A percentile compares a stretch with the other conserved stretches of the same genome.
phyloP scores from a whole-genome alignment of 2,113 vertebrate species.

The Cheirogaleus medius region DNA sequence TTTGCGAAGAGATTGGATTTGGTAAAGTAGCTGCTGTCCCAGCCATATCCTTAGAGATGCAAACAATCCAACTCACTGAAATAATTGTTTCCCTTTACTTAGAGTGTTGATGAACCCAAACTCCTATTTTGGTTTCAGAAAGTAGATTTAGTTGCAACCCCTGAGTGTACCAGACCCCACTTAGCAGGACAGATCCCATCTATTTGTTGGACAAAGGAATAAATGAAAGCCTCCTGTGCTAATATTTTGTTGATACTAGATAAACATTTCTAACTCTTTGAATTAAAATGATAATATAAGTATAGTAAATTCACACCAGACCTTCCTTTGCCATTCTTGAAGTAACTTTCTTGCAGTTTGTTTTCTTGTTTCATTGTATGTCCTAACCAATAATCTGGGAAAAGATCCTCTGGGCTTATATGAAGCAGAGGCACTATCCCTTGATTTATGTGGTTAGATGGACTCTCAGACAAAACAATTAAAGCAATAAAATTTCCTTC shows the following conservation, averaged over 20 bases:
- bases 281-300: neutral
- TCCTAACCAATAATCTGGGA: neutral
- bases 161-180: neutral
- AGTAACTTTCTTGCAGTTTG: neutral
- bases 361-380: neutral
- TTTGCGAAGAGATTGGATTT: conserved; percentile 61
- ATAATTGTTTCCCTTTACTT: neutral
- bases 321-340: neutral
- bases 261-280: neutral
- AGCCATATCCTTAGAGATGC: neutral
- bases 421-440: neutral
- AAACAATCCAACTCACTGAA: neutral
- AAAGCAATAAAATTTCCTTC: neutral
- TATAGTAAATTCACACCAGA: neutral
- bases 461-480: neutral
- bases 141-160: neutral
- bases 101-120: neutral
- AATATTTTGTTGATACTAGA: neutral
- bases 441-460: neutral
- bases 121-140: neutral
- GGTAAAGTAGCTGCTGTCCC: neutral
- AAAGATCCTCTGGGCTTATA: neutral
- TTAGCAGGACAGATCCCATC: neutral
- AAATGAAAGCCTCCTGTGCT: neutral
- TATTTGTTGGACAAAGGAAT: neutral